Conservation (phyloP, 2,797 vertebrate genomes). For the Lepus townsendii region DNA sequence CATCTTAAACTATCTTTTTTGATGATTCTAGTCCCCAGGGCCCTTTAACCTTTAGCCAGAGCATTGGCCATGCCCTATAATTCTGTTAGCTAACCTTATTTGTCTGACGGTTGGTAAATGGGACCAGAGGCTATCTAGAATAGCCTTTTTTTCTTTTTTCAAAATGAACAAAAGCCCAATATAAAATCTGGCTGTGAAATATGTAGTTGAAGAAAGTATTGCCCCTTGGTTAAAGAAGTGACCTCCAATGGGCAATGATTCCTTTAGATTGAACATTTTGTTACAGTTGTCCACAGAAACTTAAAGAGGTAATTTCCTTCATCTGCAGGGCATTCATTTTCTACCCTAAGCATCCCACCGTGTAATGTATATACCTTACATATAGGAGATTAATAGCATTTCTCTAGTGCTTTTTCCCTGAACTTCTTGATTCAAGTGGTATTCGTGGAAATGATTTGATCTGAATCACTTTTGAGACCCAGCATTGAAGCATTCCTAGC, state of each 20-base stretch:
- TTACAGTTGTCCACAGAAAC: slow-evolving; percentile 82
- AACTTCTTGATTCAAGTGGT: slow-evolving; percentile 66
- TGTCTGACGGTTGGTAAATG: slow-evolving; percentile 59
- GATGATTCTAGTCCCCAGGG: slow-evolving; percentile 1
- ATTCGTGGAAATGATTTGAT: slow-evolving; percentile 65
- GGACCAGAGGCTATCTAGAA: slow-evolving; percentile 60
- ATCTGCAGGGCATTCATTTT: slow-evolving; percentile 82
- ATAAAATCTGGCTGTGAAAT: slow-evolving; percentile 74
- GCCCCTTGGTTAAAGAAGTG: slow-evolving; percentile 81
- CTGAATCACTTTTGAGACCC: slow-evolving; percentile 60
- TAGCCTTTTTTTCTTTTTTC: slow-evolving; percentile 10
- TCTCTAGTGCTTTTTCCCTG: slow-evolving; percentile 68
- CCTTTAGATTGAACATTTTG: slow-evolving; percentile 82
- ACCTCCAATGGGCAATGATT: slow-evolving; percentile 82
- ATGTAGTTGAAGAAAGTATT: slow-evolving; percentile 79
- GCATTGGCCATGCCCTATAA: slow-evolving; percentile 24
- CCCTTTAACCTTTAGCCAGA: slow-evolving; percentile 63
- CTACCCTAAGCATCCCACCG: slow-evolving; percentile 76
- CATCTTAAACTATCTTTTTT: not conserved
- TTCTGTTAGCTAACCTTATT: slow-evolving; percentile 51
- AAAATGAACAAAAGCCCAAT: slow-evolving; percentile 69
- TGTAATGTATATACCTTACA: slow-evolving; percentile 79
- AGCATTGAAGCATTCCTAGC: slow-evolving; percentile 24
- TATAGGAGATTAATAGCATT: slow-evolving; percentile 81
- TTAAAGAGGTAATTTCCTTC: slow-evolving; percentile 84